phyloP scores from a whole-genome alignment of 1,140 invertebrate species.

The Parapsyche elsis region DNA sequence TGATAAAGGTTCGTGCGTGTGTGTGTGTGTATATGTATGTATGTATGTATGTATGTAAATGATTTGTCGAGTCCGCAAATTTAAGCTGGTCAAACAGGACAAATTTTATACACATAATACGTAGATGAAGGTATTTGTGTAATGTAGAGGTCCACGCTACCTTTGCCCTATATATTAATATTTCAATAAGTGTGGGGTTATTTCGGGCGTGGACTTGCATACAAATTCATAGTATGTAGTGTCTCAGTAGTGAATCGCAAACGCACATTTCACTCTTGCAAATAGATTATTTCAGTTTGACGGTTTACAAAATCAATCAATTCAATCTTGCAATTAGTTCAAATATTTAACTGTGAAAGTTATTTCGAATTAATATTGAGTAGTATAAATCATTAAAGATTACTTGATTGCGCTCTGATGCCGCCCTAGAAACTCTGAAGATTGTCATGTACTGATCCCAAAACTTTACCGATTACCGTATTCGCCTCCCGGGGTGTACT shows the following conservation, averaged over 20 bases:
- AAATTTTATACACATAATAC: too few species aligned
- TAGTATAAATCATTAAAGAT: constrained; percentile 22
- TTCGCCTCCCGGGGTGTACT: not conserved
- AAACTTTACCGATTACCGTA: constrained; percentile 26
- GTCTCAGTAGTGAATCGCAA: too few species aligned
- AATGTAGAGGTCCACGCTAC: not conserved
- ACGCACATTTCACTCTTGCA: not conserved
- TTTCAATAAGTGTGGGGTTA: not conserved
- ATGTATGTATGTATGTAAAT: not conserved
- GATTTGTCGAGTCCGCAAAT: too few species aligned
- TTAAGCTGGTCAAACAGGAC: too few species aligned
- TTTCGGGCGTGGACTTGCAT: not conserved
- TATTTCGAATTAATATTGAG: not conserved
- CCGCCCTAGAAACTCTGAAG: constrained; percentile 2
- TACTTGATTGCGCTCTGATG: constrained; percentile 2
- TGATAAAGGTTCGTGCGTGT: not conserved
- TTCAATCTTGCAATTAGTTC: too few species aligned
- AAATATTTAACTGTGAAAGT: too few species aligned
- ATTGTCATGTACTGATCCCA: constrained; percentile 18
- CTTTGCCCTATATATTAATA: not conserved
- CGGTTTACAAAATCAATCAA: too few species aligned
- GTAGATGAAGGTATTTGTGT: not conserved
- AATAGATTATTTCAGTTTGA: not conserved
- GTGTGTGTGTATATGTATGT: not conserved
- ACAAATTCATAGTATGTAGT: too few species aligned